Base-by-base conservation (phyloP, 2,888 invertebrate genomes). In the Andrena hattorfiana region DNA sequence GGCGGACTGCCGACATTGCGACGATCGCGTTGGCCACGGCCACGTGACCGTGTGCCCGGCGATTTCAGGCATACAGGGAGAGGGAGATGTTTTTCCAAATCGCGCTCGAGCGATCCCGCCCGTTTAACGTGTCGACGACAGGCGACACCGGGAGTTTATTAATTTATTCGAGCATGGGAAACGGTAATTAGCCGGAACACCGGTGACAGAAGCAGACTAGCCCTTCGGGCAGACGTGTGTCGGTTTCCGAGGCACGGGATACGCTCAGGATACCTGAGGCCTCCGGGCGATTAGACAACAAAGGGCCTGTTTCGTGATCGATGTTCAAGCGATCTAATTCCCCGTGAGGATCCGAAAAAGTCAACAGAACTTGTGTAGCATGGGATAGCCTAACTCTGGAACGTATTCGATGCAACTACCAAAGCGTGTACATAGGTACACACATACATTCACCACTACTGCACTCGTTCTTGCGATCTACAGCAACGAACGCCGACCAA, bases 161-260 rank as follows among this genome's bases (percentile, higher is more conserved):
- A 93, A 94, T 93, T 93, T 93, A 94, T 93, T 93, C 93, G 91
- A 91, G 93, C 94, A 92, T 93, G 92, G 92, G 91, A 93, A 93
- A 93, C 90, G 90, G 92, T 93, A 93, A 94, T 94, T 93, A 94
- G 91, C 91, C 91, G 83, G 93, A 92, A 93, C 92, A 92, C 90
- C 89, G 90, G 92, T 93, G 94, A 94, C 94, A 94, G 91, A 89
- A 92, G 87, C 94, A 94, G 93, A 88, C 90, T 89, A 89, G 87
- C 91, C 92, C 92, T 88, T 88, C 90, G 90, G 92, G 91, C 90
- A 86, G 84, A 87, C 89, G 89, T 87, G 85, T 85, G 90, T 90
- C 89, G 87, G 86, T 89, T 81, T 82, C 75, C 81, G 42, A 42
- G 42, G 82, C 86, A 83, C 69, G 84, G 80, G 71, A 85, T 72